phyloP scores from a whole-genome alignment of 2,797 vertebrate species.

The Helarctos malayanus region DNA sequence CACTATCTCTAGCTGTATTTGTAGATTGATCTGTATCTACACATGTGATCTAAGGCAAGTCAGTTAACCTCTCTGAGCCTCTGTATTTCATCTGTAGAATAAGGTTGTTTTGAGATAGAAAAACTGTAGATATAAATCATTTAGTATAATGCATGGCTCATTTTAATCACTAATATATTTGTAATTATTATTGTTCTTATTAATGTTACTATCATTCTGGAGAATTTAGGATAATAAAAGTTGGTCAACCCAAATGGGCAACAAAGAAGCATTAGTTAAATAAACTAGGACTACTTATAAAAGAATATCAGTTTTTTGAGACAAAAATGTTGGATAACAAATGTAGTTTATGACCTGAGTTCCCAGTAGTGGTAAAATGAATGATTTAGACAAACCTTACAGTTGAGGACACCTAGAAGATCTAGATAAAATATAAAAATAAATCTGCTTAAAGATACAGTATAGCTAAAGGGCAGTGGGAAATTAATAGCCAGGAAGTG shows the following conservation, averaged over 20 bases:
- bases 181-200: not conserved
- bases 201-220: not conserved
- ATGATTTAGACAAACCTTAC: not conserved
- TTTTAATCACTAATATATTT: conserved; percentile 19
- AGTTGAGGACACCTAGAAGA: not conserved
- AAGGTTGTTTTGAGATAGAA: not conserved
- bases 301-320: not conserved
- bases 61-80: not conserved
- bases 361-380: not conserved
- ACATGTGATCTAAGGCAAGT: not conserved
- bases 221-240: not conserved
- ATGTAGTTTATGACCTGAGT: not conserved
- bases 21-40: not conserved
- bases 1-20: not conserved
- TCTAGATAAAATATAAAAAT: conserved; percentile 11
- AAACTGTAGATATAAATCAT: not conserved
- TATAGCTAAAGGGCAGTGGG: not conserved
- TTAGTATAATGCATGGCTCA: not conserved
- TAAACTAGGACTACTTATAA: not conserved
- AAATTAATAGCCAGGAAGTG: not conserved
- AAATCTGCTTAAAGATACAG: not conserved
- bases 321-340: not conserved
- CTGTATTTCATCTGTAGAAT: conserved; percentile 1
- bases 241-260: not conserved
- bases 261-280: not conserved